A percentile compares a stretch with the other conserved stretches of the same genome.
Evolutionary conservation across 2,797 vertebrate genomes (phyloP).

Genomic region (Ctenopoma kingsleyae): DNA sequence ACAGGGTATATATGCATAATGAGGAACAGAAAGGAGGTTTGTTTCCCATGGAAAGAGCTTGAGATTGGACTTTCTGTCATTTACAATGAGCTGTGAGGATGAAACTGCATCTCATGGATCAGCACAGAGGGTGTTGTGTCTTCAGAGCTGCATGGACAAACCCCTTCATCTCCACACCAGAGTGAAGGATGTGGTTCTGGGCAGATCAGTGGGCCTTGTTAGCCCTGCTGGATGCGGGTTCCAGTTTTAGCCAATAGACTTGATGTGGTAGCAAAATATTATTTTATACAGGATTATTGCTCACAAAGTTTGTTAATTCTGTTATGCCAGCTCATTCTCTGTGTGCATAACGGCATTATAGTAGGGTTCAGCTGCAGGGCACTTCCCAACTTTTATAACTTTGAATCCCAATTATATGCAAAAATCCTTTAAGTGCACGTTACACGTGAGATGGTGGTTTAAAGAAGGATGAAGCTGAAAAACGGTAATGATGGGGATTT

Average conservation of each 20-base stretch:
- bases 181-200: slow-evolving; percentile 47
- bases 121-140: slow-evolving; percentile 66
- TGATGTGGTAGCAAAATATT: slow-evolving; percentile 57
- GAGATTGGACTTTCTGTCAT: slow-evolving; percentile 54
- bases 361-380: slow-evolving; percentile 45
- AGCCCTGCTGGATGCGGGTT: slow-evolving; percentile 34
- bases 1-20: slow-evolving; percentile 20
- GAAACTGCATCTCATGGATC: slow-evolving; percentile 59
- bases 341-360: slow-evolving; percentile 7
- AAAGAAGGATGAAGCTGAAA: slow-evolving; percentile 19
- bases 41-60: slow-evolving; percentile 59
- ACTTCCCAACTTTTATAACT: slow-evolving; percentile 16
- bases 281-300: slow-evolving; percentile 49
- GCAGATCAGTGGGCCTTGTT: slow-evolving; percentile 50
- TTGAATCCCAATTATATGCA: slow-evolving; percentile 34
- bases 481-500: slow-evolving; percentile 6
- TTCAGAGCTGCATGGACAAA: slow-evolving; percentile 54
- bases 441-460: slow-evolving; percentile 6
- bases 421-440: neutral
- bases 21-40: slow-evolving; percentile 52
- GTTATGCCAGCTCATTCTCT: slow-evolving; percentile 8
- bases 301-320: slow-evolving; percentile 48
- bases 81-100: slow-evolving; percentile 63
- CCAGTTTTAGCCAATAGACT: slow-evolving; percentile 28
- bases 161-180: slow-evolving; percentile 48